These are phyloP conservation scores for Trematomus bernacchii DNA, from an alignment of 2,797 vertebrate species.

Conservation along the genomic window DNA sequence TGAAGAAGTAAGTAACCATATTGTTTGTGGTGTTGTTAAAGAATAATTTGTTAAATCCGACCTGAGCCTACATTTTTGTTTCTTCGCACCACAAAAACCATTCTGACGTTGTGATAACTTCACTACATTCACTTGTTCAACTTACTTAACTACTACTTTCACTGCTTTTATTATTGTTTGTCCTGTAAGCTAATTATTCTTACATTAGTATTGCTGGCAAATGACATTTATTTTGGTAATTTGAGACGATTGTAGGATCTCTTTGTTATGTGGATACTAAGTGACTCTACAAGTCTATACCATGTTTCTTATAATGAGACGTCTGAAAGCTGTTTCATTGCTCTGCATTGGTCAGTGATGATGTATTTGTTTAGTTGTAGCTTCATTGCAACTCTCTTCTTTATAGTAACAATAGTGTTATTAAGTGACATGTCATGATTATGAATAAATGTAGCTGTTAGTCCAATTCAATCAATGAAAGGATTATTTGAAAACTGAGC, in stretches of 20 bases:
- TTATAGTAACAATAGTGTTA: slow-evolving; percentile 45
- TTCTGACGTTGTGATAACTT: not conserved
- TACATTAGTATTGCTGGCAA: slow-evolving; percentile 1
- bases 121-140: not conserved
- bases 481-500: not conserved
- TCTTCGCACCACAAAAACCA: not conserved
- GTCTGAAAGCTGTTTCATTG: slow-evolving; percentile 16
- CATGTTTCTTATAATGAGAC: slow-evolving; percentile 31
- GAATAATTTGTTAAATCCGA: slow-evolving; percentile 19
- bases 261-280: slow-evolving; percentile 7
- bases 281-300: slow-evolving; percentile 30
- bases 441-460: slow-evolving; percentile 51
- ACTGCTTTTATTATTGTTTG: not conserved
- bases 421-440: slow-evolving; percentile 35
- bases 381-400: slow-evolving; percentile 30
- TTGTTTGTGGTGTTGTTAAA: slow-evolving; percentile 46
- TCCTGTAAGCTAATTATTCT: slow-evolving; percentile 25
- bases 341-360: slow-evolving; percentile 39
- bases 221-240: slow-evolving; percentile 6
- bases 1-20: slow-evolving; percentile 44
- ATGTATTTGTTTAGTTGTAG: slow-evolving; percentile 46
- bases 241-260: slow-evolving; percentile 2
- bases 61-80: slow-evolving; percentile 22
- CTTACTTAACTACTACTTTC: not conserved
- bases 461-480: not conserved